Evolutionary conservation across 2,797 vertebrate species (phyloP).

Genomic region (Sparus aurata): DNA sequence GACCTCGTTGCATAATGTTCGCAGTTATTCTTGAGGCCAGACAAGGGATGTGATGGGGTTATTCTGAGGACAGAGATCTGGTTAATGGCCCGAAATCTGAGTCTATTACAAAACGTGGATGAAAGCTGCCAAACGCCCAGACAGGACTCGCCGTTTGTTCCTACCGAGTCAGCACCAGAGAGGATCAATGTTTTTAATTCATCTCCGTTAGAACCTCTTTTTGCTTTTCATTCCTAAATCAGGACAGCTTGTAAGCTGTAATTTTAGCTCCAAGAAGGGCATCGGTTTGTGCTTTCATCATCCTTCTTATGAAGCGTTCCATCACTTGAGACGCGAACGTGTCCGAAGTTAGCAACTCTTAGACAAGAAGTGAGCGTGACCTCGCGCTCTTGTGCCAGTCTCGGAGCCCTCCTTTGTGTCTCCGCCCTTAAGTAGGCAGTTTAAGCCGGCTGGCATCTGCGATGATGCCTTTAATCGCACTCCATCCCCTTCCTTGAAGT

Average conservation of each 20-base stretch:
- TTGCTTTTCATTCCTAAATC: constrained; percentile 23
- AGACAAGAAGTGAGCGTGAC: constrained; percentile 34
- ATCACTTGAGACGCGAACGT: constrained; percentile 23
- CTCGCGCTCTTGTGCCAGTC: constrained; percentile 18
- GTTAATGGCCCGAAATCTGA: constrained; percentile 47
- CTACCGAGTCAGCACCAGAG: background rate
- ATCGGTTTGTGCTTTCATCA: constrained; percentile 2
- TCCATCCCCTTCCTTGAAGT: constrained; percentile 60
- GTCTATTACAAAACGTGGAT: constrained; percentile 27
- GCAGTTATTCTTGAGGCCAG: constrained; percentile 57
- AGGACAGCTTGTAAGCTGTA: background rate
- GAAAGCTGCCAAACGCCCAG: constrained; percentile 26
- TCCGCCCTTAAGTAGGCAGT: constrained; percentile 59
- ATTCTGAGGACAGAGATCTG: constrained; percentile 61
- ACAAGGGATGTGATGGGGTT: constrained; percentile 56
- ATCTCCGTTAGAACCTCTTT: background rate
- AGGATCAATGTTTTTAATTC: background rate
- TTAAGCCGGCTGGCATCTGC: constrained; percentile 62
- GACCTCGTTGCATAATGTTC: constrained; percentile 61
- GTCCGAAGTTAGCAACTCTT: constrained; percentile 37
- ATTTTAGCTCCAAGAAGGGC: constrained; percentile 15
- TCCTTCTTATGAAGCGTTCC: constrained; percentile 22
- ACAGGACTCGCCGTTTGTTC: constrained; percentile 2
- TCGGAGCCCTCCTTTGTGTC: constrained; percentile 57
- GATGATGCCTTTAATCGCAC: constrained; percentile 65